Base-by-base conservation (phyloP, 2,113 vertebrate species). In the Machaerirhynchus nigripectus region DNA sequence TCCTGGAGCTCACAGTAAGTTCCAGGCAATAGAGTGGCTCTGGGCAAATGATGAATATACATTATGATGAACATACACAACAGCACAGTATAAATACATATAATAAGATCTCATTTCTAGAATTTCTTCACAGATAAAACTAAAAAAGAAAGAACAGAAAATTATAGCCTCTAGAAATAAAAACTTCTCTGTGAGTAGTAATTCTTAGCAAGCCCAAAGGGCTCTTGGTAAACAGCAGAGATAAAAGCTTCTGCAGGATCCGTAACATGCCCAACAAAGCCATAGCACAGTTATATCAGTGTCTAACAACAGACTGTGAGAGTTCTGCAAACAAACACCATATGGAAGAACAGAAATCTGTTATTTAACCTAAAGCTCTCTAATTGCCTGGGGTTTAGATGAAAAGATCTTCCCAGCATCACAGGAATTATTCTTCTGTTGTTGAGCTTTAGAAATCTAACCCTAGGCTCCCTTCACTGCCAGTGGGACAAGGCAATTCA, bases 251-350 rank as follows among this genome's bases (percentile, higher is more conserved):
- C 77, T 90, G 69, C 56, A 84, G 73, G 52, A 75, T 84, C 69
- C 61, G 73, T 14, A 60, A 86, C 74, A 93, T 60, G 59, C n/a
- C 44, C 64, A 92, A 64, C 47, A 86, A 95, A 95, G 59, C 76
- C 50, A 63, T 13, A 90, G 77, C 57, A 90, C 28, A 92, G 87
- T 71, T 91, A 23, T 42, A 84, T 52, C 23, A 2, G 37, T 63
- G 44, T 94, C 84, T 84, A 87, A 95, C 77, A 87, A 84, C 69
- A 68, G 10, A 68, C 69, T 68, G 76, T 76, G 84, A 97, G 76
- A 87, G 57, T 60, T 95, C 81, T 93, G 84, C 89, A 95, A 95
- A 97, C 88, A 95, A 94, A 91, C 89, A 87, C 73, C 94, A 92
- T 95, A 95, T 93, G 90, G 92, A 93, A 88, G 79, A 90, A 93